Evolutionary conservation across 2,797 vertebrate species (phyloP).

Genomic region (Lagodon rhomboides): DNA sequence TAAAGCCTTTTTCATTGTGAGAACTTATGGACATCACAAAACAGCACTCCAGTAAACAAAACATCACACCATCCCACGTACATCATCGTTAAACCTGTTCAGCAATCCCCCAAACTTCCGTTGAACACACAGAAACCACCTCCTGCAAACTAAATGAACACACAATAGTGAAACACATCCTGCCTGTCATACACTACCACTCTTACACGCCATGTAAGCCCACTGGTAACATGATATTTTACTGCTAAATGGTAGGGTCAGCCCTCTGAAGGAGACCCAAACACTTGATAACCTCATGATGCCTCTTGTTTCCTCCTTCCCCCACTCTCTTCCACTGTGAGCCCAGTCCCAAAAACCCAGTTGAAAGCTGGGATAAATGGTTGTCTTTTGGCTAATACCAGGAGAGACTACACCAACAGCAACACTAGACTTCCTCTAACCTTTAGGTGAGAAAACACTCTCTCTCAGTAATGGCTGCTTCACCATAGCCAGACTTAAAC

Average conservation of each 20-base stretch:
- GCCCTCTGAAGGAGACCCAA: slow-evolving; percentile 21
- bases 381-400: slow-evolving; percentile 46
- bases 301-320: slow-evolving; percentile 9
- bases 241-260: slow-evolving; percentile 40
- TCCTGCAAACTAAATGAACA: slow-evolving; percentile 42
- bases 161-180: slow-evolving; percentile 40
- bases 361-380: slow-evolving; percentile 33
- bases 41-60: slow-evolving; percentile 24
- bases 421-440: slow-evolving; percentile 79
- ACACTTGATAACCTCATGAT: slow-evolving; percentile 25
- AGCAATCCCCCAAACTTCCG: slow-evolving; percentile 41
- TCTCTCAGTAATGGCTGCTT: slow-evolving; percentile 52
- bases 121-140: slow-evolving; percentile 55
- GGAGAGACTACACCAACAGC: slow-evolving; percentile 55
- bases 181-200: slow-evolving; percentile 15
- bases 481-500: slow-evolving; percentile 49
- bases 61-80: slow-evolving; percentile 21
- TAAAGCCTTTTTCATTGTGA: neutral
- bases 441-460: slow-evolving; percentile 66
- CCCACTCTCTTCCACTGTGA: slow-evolving; percentile 23
- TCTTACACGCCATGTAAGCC: slow-evolving; percentile 21
- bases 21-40: slow-evolving; percentile 15
- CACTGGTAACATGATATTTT: slow-evolving; percentile 44
- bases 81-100: slow-evolving; percentile 46
- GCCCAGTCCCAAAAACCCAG: slow-evolving; percentile 7